Conservation (phyloP, 2,113 vertebrate species). For the Naja naja region DNA sequence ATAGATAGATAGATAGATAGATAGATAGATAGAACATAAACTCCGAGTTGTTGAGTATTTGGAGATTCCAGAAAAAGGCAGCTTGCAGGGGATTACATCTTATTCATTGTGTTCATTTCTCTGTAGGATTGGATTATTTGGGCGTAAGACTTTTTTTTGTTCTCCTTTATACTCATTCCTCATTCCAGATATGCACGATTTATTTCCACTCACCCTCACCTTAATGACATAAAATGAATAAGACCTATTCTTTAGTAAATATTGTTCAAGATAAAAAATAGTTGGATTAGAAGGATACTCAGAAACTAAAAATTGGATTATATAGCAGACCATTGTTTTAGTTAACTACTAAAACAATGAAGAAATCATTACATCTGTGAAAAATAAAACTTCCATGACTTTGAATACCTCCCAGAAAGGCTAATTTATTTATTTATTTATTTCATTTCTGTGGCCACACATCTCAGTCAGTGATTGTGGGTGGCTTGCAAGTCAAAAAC, state of each 20-base stretch:
- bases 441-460: neutral
- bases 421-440: neutral
- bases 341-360: neutral
- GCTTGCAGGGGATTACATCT: neutral
- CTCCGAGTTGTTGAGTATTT: neutral
- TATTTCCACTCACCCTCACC: neutral
- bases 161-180: neutral
- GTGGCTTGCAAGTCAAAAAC: neutral
- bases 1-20: too few species aligned
- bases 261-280: neutral
- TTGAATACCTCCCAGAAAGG: neutral
- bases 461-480: neutral
- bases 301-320: neutral
- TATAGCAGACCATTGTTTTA: neutral
- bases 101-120: neutral
- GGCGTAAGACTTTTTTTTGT: neutral
- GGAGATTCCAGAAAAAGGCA: slow-evolving; percentile 4
- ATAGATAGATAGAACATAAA: neutral
- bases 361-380: neutral
- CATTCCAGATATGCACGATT: neutral
- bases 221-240: neutral
- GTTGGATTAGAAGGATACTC: neutral
- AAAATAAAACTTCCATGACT: neutral
- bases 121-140: neutral
- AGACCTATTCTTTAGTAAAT: neutral